Evolutionary conservation across 2,113 vertebrate species (phyloP).

Genomic region (Vulpes vulpes): DNA sequence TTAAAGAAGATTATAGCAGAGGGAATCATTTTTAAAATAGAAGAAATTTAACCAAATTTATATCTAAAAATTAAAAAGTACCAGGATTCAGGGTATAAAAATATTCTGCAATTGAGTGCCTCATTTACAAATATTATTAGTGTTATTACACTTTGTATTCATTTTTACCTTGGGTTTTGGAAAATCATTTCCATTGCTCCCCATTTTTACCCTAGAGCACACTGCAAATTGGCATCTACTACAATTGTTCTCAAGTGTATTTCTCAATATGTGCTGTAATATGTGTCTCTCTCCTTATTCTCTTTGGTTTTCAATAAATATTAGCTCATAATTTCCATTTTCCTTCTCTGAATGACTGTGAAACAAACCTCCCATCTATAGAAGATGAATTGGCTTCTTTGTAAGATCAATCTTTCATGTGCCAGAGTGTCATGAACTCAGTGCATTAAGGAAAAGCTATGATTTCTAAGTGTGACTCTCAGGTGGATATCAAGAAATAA

Average conservation of each 20-base stretch:
- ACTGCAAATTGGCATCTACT: slow-evolving; percentile 45
- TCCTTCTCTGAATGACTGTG: background rate
- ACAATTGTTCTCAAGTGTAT: slow-evolving; percentile 57
- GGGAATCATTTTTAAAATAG: slow-evolving; percentile 64
- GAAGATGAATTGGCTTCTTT: background rate
- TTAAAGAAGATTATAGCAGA: slow-evolving; percentile 69
- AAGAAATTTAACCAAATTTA: slow-evolving; percentile 68
- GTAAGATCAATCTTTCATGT: background rate
- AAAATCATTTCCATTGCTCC: background rate
- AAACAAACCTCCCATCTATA: background rate
- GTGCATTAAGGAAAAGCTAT: background rate
- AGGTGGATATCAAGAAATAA: background rate
- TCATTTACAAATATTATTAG: slow-evolving; percentile 68
- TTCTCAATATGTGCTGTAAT: slow-evolving; percentile 44
- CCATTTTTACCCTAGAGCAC: background rate
- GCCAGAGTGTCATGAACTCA: background rate
- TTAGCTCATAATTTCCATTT: slow-evolving; percentile 34
- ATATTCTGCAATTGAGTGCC: slow-evolving; percentile 57
- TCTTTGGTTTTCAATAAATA: slow-evolving; percentile 63
- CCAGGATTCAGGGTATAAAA: slow-evolving; percentile 25
- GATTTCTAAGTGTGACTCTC: slow-evolving; percentile 4
- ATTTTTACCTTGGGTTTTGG: slow-evolving; percentile 62
- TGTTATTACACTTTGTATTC: slow-evolving; percentile 53
- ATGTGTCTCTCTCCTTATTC: background rate
- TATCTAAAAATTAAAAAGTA: slow-evolving; percentile 70